phyloP scores from a whole-genome alignment of 1,140 invertebrate genomes.

The Drosophila leontia region DNA sequence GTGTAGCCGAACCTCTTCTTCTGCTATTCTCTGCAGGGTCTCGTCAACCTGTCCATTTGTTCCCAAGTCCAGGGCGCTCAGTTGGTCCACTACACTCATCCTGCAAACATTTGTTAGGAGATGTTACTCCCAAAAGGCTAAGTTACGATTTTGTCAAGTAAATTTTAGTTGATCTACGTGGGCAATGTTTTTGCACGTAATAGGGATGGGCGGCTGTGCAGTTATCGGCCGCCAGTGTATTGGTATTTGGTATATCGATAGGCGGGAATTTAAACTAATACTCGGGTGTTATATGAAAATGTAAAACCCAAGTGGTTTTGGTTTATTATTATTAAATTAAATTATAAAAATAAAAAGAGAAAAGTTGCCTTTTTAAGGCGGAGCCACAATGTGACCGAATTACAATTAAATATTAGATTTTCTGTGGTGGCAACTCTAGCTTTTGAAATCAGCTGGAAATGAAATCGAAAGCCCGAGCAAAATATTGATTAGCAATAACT shows the following conservation, averaged over 20 bases:
- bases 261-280: neutral
- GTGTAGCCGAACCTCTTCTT: constrained; percentile 57
- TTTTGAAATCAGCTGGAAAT: constrained; percentile 34
- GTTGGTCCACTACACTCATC: constrained; percentile 42
- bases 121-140: neutral
- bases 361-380: neutral
- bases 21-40: constrained; percentile 44
- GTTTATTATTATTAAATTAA: neutral
- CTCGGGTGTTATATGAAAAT: neutral
- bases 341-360: neutral
- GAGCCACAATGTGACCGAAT: neutral
- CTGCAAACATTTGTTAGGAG: constrained; percentile 11
- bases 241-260: constrained; percentile 3
- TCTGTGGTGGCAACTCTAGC: neutral
- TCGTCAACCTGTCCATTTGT: constrained; percentile 66
- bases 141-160: neutral
- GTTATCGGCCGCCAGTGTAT: neutral
- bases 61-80: constrained; percentile 42
- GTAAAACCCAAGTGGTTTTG: neutral
- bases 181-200: constrained; percentile 21
- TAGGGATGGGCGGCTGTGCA: neutral
- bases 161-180: constrained; percentile 25
- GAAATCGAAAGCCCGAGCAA: constrained; percentile 50
- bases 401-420: too few species aligned
- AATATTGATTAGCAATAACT: constrained; percentile 73